Evolutionary conservation across 2,113 vertebrate genomes (phyloP).

Genomic region (Antidorcas marsupialis): DNA sequence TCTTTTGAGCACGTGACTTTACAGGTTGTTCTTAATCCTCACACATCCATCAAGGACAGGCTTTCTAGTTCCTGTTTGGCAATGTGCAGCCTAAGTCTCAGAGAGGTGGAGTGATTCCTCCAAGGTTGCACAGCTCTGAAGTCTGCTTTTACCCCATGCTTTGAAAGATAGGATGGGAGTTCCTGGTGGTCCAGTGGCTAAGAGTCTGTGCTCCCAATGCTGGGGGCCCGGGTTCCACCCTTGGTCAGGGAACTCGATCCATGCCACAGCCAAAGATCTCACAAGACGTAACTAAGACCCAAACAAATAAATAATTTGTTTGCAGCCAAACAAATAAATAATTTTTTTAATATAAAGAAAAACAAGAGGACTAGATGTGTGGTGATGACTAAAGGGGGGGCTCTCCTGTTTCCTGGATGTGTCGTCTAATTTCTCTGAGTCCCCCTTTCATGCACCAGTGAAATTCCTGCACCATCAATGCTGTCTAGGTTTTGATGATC

Average conservation of each 20-base stretch:
- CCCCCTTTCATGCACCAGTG: not conserved
- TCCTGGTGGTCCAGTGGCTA: not conserved
- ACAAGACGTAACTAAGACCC: not conserved
- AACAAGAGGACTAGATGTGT: not conserved
- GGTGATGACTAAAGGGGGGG: too few relatives aligned
- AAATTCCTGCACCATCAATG: not conserved
- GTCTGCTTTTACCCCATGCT: not conserved
- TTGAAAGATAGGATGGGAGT: not conserved
- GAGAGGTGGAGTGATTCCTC: not conserved
- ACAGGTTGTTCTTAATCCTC: not conserved
- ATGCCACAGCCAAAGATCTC: not conserved
- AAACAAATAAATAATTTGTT: not conserved
- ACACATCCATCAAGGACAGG: not conserved
- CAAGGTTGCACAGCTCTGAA: not conserved
- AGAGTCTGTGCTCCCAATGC: not conserved
- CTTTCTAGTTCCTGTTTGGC: not conserved
- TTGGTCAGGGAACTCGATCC: not conserved
- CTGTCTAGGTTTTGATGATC: not conserved
- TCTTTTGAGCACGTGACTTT: not conserved
- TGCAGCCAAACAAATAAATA: not conserved
- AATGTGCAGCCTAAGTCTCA: not conserved
- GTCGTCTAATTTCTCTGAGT: not conserved
- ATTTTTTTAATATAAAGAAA: not conserved
- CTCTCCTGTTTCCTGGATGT: not conserved
- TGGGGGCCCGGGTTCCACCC: not conserved